Evolutionary conservation across 2,113 vertebrate species (phyloP), one percentile per base, ranked within the genome.

Genomic region (Hystrix cristata): DNA sequence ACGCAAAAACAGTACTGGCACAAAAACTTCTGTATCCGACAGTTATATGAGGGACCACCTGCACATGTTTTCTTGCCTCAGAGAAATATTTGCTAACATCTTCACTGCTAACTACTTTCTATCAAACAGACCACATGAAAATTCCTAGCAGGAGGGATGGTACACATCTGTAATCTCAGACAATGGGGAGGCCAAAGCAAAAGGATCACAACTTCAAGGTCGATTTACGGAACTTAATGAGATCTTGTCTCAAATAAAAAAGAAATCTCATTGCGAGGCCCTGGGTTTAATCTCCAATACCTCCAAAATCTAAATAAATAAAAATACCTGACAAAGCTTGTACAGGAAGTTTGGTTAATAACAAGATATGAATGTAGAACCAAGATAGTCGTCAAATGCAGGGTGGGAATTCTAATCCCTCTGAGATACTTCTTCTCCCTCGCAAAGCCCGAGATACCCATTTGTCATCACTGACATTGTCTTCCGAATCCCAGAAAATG

Each of bases 401-500:
- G 38, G 3, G 43, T 9, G 87, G 87, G 46, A 95, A 93, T 60
- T 84, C 27, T 84, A 25, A 79, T 71, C 0, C 29, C 18, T 74
- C 79, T 71, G 57, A 79, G 46, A 19, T 55, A 95, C 55, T 55
- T 88, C 19, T 46, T 78, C 25, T 90, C 27, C 10, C 3, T 87
- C 74, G 57, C n/a, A 92, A 95, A 95, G 18, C 34, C 25, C 65
- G 82, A 3, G 11, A 19, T 69, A 64, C 8, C 31, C 19, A 18
- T 55, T 95, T 81, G 21, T 38, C 71, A 53, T 76, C 89, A 82
- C 53, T 7, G 18, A 81, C 82, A 64, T n/a, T 79, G 29, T 91
- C 55, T 87, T 93, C 74, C 65, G 80, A 79, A 74, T 84, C 85
- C 82, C 57, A 81, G 18, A 87, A 90, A 95, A 90, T 69, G 55